A percentile compares a stretch with the other conserved stretches of the same genome.
phyloP scores from a whole-genome alignment of 2,888 invertebrate genomes.

The Bursaphelenchus okinawaensis region DNA sequence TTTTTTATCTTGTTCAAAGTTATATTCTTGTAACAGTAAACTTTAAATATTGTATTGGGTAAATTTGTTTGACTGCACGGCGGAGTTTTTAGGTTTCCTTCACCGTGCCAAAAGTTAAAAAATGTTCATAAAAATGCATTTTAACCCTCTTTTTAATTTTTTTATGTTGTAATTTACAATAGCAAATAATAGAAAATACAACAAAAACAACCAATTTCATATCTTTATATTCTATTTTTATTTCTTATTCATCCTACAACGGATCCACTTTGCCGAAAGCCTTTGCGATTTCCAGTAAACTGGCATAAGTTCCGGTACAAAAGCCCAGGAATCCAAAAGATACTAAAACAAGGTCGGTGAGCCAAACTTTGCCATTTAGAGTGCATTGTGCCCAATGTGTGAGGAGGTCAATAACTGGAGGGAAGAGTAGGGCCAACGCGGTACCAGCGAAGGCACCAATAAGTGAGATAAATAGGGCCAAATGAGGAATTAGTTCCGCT shows the following conservation, averaged over 20 bases:
- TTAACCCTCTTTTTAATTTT: too few species aligned
- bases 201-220: too few species aligned
- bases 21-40: too few species aligned
- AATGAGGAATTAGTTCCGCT: constrained; percentile 76
- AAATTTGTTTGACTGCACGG: too few species aligned
- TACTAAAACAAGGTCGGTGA: constrained; percentile 39
- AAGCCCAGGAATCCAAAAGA: constrained; percentile 51
- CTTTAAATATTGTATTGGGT: too few species aligned
- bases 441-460: constrained; percentile 85
- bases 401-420: constrained; percentile 77
- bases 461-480: constrained; percentile 78
- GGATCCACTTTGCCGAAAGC: constrained; percentile 31
- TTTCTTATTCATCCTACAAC: not conserved
- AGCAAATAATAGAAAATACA: too few species aligned
- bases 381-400: constrained; percentile 36
- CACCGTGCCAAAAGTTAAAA: too few species aligned
- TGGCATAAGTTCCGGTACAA: constrained; percentile 51
- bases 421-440: constrained; percentile 77
- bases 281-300: constrained; percentile 26
- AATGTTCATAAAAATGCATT: too few species aligned
- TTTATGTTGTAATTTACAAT: too few species aligned
- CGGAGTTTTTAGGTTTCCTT: too few species aligned
- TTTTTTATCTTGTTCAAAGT: too few species aligned
- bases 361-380: constrained; percentile 36
- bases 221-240: too few species aligned